Evolutionary conservation across 1,140 invertebrate genomes (phyloP).

Genomic region (Glossosoma conforme): DNA sequence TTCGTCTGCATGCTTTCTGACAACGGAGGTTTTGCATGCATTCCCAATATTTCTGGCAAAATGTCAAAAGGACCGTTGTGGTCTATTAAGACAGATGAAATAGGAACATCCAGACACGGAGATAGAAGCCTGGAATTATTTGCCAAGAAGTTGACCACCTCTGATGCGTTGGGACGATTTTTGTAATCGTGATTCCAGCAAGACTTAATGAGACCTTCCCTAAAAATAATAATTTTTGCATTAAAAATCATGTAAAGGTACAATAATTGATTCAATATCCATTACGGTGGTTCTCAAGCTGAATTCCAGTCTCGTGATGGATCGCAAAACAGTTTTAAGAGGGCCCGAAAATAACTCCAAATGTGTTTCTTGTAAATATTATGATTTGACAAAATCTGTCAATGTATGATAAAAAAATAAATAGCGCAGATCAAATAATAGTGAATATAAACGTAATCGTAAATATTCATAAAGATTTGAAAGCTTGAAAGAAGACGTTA

Average conservation of each 20-base stretch:
- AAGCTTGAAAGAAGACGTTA: no score
- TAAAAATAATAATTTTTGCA: constrained; percentile 37
- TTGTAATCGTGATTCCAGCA: constrained; percentile 72
- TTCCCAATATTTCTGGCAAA: constrained; percentile 17
- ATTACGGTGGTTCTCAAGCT: no score
- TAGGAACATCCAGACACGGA: constrained; percentile 74
- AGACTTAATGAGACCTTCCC: constrained; percentile 65
- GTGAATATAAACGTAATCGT: no score
- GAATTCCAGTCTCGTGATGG: no score
- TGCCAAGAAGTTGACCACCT: constrained; percentile 75
- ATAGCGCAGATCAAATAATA: no score
- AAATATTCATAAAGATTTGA: no score
- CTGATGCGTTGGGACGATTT: constrained; percentile 66
- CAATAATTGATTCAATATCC: no score
- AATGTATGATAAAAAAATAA: no score
- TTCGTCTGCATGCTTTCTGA: constrained; percentile 8
- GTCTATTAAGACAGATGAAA: constrained; percentile 61
- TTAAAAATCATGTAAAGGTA: not conserved
- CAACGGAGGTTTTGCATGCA: constrained; percentile 8
- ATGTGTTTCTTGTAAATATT: no score
- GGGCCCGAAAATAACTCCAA: no score
- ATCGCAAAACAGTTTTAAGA: no score
- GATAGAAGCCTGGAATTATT: constrained; percentile 70
- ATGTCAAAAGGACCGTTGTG: constrained; percentile 18
- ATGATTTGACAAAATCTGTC: no score